Base-by-base conservation (phyloP, 2,797 vertebrate species). In the Esox masquinongy region DNA sequence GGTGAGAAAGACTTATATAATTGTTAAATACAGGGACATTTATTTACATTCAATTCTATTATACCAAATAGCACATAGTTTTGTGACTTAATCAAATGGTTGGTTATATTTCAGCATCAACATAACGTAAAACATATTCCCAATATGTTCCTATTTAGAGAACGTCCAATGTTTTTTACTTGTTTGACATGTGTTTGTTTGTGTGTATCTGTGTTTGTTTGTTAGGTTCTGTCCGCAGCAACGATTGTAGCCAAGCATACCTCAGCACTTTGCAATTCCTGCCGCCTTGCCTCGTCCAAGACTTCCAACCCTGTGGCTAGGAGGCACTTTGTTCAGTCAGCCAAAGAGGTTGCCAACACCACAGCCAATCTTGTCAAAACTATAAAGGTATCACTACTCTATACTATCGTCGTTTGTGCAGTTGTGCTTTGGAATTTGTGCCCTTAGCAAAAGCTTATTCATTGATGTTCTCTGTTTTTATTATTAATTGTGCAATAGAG, bases 301-400 rank as follows among this genome's bases (percentile, higher is more conserved):
- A 99, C 98, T 0, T 95, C 96, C 83, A 99, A 99, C 86, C 98
- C 98, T 0, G 96, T 99, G 39, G 97, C 98, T 66, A 95, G 97
- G 90, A 96, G 98, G 87, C 98, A 99, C 87, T 99, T 99, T 17
- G 98, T 99, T 73, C 98, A 99, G 86, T 99, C 98, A 5, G 98
- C 98, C 86, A 99, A 99, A 92, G 98, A 99, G 87, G 98, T 99
- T 67, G 98, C 98, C 82, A 99, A 99, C 92, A 99, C 97, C 87
- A 99, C 98, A 0, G 98, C 98, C 86, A 99, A 98, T 92, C 94
- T 99, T 66, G 98, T 99, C 83, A 99, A 99, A 93, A 99, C 98
- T 80, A 99, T 99, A 90, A 99, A 99, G 96, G 98, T 98, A 90
- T 90, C 24, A 2, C 11, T 0, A 81, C 79, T 89, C 86, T 66